phyloP scores from a whole-genome alignment of 2,797 vertebrate species.

The Craterocephalus amniculus region DNA sequence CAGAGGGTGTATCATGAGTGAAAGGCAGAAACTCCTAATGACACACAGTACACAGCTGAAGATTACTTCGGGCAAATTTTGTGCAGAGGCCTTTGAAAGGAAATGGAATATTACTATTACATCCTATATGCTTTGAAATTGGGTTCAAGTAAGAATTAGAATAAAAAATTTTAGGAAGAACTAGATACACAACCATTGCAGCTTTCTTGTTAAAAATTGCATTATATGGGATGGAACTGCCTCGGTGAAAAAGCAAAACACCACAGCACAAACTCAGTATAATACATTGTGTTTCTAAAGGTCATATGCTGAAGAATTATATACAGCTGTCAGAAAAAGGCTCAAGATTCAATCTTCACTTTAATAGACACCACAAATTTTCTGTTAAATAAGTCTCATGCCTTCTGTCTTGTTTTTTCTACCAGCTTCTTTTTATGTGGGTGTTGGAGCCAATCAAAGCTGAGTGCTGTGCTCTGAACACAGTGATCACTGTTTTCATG shows the following conservation, averaged over 20 bases:
- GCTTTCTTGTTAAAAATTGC: background rate
- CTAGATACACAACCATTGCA: no score
- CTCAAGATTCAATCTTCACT: background rate
- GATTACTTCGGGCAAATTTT: no score
- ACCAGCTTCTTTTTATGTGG: constrained; percentile 53
- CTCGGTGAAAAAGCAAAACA: background rate
- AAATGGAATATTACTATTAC: no score
- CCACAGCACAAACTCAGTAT: constrained; percentile 6
- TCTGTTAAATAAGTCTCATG: constrained; percentile 30
- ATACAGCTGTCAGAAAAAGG: constrained; percentile 5
- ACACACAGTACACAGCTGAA: no score
- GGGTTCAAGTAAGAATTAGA: no score
- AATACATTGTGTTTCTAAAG: constrained; percentile 6
- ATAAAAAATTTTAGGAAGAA: no score
- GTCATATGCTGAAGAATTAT: constrained; percentile 8
- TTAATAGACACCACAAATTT: constrained; percentile 36
- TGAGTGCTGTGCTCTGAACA: constrained; percentile 48
- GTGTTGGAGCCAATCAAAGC: constrained; percentile 59
- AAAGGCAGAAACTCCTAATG: no score
- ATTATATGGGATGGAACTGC: background rate
- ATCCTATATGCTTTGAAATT: no score
- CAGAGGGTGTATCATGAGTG: no score
- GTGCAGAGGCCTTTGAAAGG: no score
- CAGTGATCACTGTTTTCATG: constrained; percentile 61
- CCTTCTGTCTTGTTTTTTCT: constrained; percentile 45